Base-by-base conservation (phyloP, 2,113 vertebrate genomes). In the Epinephelus cyanopodus region DNA sequence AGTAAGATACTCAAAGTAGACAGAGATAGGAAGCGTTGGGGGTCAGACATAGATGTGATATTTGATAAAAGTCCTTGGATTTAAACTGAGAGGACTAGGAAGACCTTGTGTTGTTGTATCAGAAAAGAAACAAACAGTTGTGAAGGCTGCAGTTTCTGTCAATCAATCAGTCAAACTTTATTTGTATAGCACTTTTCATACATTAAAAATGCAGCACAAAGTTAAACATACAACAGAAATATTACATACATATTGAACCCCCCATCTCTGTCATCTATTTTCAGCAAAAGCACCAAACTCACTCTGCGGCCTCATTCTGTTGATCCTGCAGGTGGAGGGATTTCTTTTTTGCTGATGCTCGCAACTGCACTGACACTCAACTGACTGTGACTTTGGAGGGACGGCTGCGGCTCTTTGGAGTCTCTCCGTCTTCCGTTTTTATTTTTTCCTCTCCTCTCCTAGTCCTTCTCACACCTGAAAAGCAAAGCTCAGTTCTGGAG, bases 291-390 rank as follows among this genome's bases (percentile, higher is more conserved):
- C 60, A 64, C 25, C 52, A 50, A 64, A 64, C 50, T 63, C 67
- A 29, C 29, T n/a, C 5, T 47, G 48, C 57, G n/a, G 56, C 27
- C 61, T 23, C 2, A 14, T 61, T 37, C 45, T 73, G 76, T 62
- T 61, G 65, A 57, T 67, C 1, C 45, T 29, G 67, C 73, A 77
- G 68, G 37, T 68, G 62, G 67, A 64, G 23, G 48, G 15, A 77
- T 63, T 68, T 29, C 37, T 60, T 18, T 18, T 65, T n/a, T 64
- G 57, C 54, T 67, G 33, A 84, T 69, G 47, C 58, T 45, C 10
- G 50, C 50, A 65, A 2, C 47, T 25, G 21, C 39, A 12, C 52
- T 1, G 47, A 29, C 57, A 1, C 18, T 18, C 12, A 25, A 8
- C 33, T 8, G 11, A 33, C 66, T 53, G 23, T 15, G 37, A 33